Evolutionary conservation across 2,888 invertebrate species (phyloP).

Genomic region (Drosophila paramelanica): DNA sequence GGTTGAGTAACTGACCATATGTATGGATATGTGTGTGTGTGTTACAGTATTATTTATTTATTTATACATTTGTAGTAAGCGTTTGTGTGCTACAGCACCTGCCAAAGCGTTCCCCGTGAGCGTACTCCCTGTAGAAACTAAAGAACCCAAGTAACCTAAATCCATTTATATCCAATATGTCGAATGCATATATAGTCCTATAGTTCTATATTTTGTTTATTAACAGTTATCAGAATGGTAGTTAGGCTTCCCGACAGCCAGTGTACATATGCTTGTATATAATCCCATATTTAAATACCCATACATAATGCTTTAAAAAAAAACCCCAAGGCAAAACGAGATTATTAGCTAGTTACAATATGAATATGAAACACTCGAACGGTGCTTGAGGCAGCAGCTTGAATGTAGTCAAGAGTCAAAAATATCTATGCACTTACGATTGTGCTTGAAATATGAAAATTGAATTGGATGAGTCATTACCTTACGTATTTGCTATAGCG

Average conservation of each 20-base stretch:
- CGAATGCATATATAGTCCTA: constrained; percentile 29
- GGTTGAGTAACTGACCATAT: constrained; percentile 37
- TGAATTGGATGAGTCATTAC: constrained; percentile 22
- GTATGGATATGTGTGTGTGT: constrained; percentile 12
- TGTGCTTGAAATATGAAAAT: constrained; percentile 27
- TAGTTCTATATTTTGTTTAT: constrained; percentile 26
- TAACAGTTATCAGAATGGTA: constrained; percentile 40
- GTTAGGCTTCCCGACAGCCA: constrained; percentile 49
- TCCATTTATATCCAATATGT: constrained; percentile 45
- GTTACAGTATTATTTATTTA: constrained; percentile 69
- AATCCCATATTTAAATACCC: constrained; percentile 20
- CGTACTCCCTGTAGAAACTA: constrained; percentile 38
- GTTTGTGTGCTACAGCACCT: constrained; percentile 69
- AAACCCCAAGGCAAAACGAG: constrained; percentile 19
- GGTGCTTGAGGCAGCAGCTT: not conserved
- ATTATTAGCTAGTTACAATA: constrained; percentile 10
- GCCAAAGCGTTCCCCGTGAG: constrained; percentile 61
- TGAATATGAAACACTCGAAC: not conserved
- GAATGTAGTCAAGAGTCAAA: not conserved
- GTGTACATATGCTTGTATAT: constrained; percentile 52
- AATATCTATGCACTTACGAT: constrained; percentile 11
- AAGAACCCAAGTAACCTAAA: constrained; percentile 18
- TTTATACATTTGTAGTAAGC: constrained; percentile 30
- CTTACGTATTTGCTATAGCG: constrained; percentile 2
- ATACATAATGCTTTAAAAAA: constrained; percentile 10